Base-by-base conservation (phyloP, 2,113 vertebrate species). In the Peucedramus taeniatus region DNA sequence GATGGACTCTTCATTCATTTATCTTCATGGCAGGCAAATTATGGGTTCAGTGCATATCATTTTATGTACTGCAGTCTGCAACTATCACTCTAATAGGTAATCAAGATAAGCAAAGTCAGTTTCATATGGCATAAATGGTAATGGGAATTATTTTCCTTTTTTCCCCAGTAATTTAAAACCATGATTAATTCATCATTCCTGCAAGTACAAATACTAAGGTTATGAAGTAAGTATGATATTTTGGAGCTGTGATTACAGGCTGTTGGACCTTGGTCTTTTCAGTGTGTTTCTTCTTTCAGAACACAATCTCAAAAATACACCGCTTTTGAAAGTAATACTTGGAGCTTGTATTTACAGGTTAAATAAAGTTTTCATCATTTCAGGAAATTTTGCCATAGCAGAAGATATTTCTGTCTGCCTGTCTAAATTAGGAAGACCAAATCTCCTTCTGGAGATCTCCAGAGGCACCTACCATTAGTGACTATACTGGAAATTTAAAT, bases 61-160 rank as follows among this genome's bases (percentile, higher is more conserved):
- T 31, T 79, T 49, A 84, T 24, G 26, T 75, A 57, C 44, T 72
- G 40, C n/a, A 79, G 6, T 85, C 81, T 87, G 44, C 45, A 76
- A 5, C 56, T 84, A 59, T 83, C 69, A 56, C 44, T 93, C 54
- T 92, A 93, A 83, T 31, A 81, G 68, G 20, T 54, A 90, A 77
- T 74, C 60, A 81, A 23, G 56, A 74, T 50, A 86, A 69, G 40
- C 8, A 66, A 94, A 94, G 45, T 90, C 68, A 60, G 57, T 83
- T 94, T 84, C 72, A 81, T 83, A 70, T 68, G 86, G 56, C 40
- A 78, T 30, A 12, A 86, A 59, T 77, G 69, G 86, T 60, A 95
- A 26, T n/a, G 42, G 54, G 23, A 90, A 83, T 93, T 87, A 81
- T 59, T 93, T 87, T 92, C 63, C 66, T 85, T 89, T 93, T n/a